Evolutionary conservation across 2,888 invertebrate species (phyloP), one percentile per base, ranked within the genome.

Genomic region (Sussaba pulchella): DNA sequence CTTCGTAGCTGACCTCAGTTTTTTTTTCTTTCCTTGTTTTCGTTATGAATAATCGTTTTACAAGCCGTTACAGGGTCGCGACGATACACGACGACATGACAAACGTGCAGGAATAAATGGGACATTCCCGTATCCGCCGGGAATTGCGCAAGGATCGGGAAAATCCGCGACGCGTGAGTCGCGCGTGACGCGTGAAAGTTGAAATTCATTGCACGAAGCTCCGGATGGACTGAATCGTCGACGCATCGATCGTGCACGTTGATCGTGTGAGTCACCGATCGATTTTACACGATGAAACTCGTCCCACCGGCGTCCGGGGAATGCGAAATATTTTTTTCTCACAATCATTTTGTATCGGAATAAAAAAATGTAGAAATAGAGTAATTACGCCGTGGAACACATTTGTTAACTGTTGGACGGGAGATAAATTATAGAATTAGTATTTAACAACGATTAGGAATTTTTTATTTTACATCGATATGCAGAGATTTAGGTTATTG

Each of bases 81-180:
- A 52, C 17, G 14, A 19, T 41, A 41, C 52, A 24, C 6, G 54
- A 26, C 39, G 19, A 61, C 17, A 57, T 57, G 69, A 70, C 69
- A 41, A 45, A 57, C 54, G 57, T 57, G 26, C 26, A 43, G n/a
- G 54, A n/a, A 26, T 36, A 36, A 26, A 57, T 54, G 54, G 26
- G 54, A 26, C 57, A 31, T 57, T 70, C 57, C 19, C 57, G 41
- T 64, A 74, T 79, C 66, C 79, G 74, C 47, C 31, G 66, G 64
- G 41, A 50, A 59, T 75, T 71, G 66, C 79, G 75, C 50, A 71
- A 75, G 74, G 3, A 74, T 71, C 47, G 75, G 63, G 61, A 75
- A 78, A 75, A 75, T 63, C 69, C 64, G 75, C 43, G 45, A 19
- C 69, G 61, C 78, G 72, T 72, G 63, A 63, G 67, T 73, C 78